phyloP scores from a whole-genome alignment of 2,888 invertebrate genomes.

The Campopleginae sp. region DNA sequence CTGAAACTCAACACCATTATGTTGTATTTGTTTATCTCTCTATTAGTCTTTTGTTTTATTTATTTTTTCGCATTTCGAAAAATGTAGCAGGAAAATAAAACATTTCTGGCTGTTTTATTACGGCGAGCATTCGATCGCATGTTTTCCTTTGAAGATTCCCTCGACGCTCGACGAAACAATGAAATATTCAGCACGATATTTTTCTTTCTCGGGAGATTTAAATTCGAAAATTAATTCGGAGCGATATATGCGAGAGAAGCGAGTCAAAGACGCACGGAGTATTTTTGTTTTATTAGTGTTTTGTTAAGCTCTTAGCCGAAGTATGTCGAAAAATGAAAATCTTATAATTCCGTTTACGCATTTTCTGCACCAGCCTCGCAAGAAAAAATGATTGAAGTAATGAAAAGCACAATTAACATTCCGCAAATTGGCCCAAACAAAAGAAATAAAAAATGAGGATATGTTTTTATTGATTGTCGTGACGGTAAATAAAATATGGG shows the following conservation, averaged over 20 bases:
- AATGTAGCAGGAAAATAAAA: background rate
- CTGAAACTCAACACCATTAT: background rate
- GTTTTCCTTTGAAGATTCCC: background rate
- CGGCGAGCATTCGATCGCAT: background rate
- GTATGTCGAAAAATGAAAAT: background rate
- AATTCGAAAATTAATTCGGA: background rate
- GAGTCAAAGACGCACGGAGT: background rate
- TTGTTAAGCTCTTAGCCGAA: background rate
- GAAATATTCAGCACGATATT: background rate
- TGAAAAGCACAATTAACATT: background rate
- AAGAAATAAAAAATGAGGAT: background rate
- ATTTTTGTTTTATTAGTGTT: background rate
- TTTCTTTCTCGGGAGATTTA: background rate
- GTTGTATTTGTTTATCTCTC: background rate
- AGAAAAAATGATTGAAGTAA: background rate
- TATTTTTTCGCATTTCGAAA: background rate
- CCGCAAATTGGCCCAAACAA: background rate
- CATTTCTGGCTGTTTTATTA: background rate
- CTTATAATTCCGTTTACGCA: background rate
- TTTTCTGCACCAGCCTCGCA: background rate
- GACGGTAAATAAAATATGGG: constrained; percentile 22
- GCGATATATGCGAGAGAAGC: background rate
- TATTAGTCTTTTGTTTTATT: background rate
- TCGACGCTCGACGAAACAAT: background rate
- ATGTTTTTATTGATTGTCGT: background rate